Percentiles rank a stretch among this genome's conserved stretches.
phyloP scores from a whole-genome alignment of 2,888 invertebrate species.

The Prenolepis imparis region DNA sequence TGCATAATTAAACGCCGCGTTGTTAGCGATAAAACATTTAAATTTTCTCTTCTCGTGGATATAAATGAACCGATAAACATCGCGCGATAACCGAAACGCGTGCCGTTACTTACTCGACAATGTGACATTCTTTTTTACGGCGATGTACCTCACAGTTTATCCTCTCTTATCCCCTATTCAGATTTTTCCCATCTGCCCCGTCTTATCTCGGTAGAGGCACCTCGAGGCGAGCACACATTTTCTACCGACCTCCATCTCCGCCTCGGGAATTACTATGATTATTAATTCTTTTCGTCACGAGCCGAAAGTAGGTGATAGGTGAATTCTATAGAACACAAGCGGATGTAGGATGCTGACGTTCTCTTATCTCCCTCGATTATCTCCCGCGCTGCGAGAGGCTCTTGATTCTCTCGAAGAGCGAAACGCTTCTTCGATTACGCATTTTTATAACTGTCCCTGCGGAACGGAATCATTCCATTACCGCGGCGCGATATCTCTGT shows the following conservation, averaged over 20 bases:
- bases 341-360: constrained; percentile 30
- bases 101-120: constrained; percentile 56
- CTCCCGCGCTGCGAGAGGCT: constrained; percentile 23
- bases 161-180: constrained; percentile 26
- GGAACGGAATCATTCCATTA: constrained; percentile 43
- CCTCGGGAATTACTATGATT: constrained; percentile 14
- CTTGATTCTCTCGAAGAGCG: constrained; percentile 21
- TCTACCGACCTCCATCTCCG: neutral
- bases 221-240: neutral
- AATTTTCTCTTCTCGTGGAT: constrained; percentile 52
- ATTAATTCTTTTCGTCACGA: constrained; percentile 24
- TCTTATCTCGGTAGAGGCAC: constrained; percentile 2
- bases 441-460: constrained; percentile 12
- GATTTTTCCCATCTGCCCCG: constrained; percentile 3
- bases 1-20: constrained; percentile 72
- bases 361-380: constrained; percentile 46
- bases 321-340: constrained; percentile 9
- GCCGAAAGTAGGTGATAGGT: constrained; percentile 40
- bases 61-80: constrained; percentile 67
- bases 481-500: constrained; percentile 5
- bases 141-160: neutral
- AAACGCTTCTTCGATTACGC: constrained; percentile 50
- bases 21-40: constrained; percentile 68
- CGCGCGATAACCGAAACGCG: constrained; percentile 60
- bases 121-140: constrained; percentile 58